Evolutionary conservation across 2,797 vertebrate species (phyloP).

Genomic region (Enteromius fasciolatus): DNA sequence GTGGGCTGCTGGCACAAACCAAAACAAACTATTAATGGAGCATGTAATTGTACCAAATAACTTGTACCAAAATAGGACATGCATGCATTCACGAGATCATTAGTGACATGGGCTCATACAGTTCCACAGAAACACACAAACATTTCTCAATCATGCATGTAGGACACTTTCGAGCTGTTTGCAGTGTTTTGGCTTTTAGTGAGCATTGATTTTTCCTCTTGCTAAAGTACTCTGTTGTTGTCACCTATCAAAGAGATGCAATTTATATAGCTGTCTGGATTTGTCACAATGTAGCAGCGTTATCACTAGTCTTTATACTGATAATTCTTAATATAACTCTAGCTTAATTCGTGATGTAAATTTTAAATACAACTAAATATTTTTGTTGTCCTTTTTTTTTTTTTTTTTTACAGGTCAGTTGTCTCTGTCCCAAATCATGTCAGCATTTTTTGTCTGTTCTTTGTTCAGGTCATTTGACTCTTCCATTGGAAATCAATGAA

Average conservation of each 20-base stretch:
- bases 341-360: background rate
- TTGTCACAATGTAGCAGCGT: background rate
- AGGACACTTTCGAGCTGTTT: slow-evolving; percentile 28
- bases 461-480: slow-evolving; percentile 58
- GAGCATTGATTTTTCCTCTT: slow-evolving; percentile 48
- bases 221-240: slow-evolving; percentile 19
- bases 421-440: slow-evolving; percentile 17
- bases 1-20: background rate
- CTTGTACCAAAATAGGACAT: background rate
- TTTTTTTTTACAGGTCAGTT: background rate
- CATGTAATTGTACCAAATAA: slow-evolving; percentile 2
- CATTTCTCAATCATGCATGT: slow-evolving; percentile 24
- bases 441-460: slow-evolving; percentile 44
- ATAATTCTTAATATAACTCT: background rate
- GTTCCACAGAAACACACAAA: slow-evolving; percentile 27
- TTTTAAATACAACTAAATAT: background rate
- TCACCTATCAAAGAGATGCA: slow-evolving; percentile 8
- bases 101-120: background rate
- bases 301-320: background rate
- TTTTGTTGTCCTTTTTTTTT: background rate
- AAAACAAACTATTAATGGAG: slow-evolving; percentile 5
- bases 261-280: background rate
- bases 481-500: slow-evolving; percentile 66
- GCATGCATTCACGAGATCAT: background rate
- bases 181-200: slow-evolving; percentile 45